Conservation (phyloP, 2,113 vertebrate species). For the Mastomys coucha region DNA sequence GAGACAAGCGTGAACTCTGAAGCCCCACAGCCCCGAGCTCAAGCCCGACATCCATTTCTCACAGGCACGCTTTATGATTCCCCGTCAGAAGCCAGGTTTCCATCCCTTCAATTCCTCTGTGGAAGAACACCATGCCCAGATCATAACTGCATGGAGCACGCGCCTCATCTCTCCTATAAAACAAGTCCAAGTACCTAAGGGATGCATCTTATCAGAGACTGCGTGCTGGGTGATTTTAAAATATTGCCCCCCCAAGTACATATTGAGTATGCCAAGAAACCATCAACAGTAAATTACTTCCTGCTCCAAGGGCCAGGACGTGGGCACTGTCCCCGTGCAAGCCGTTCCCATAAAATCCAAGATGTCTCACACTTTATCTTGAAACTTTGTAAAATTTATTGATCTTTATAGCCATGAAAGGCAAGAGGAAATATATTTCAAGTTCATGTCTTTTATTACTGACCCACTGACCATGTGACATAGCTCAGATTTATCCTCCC, state of each 20-base stretch:
- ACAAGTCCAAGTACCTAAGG: slow-evolving; percentile 17
- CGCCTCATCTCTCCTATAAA: slow-evolving; percentile 36
- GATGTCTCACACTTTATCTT: slow-evolving; percentile 55
- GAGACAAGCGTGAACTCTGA: not conserved
- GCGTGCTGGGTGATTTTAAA: slow-evolving; percentile 29
- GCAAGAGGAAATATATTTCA: slow-evolving; percentile 62
- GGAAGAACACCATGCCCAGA: not conserved
- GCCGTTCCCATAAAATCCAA: slow-evolving; percentile 47
- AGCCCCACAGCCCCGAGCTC: not conserved
- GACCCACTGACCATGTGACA: slow-evolving; percentile 37
- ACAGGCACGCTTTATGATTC: not conserved
- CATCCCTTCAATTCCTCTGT: not conserved
- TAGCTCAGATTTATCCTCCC: slow-evolving; percentile 55
- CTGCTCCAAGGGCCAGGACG: not conserved
- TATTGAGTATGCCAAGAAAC: slow-evolving; percentile 38
- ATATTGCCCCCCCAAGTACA: slow-evolving; percentile 24
- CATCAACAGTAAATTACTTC: not conserved
- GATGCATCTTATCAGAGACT: slow-evolving; percentile 49
- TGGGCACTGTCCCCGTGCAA: not conserved
- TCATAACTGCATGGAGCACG: rapidly evolving
- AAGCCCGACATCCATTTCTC: not conserved
- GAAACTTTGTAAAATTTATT: slow-evolving; percentile 66
- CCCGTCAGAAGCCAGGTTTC: not conserved
- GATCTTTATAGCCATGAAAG: slow-evolving; percentile 58
- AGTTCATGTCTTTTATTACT: slow-evolving; percentile 59